These are phyloP conservation scores for Sphaeramia orbicularis DNA, from an alignment of 2,797 vertebrate species.

Conservation along the genomic window DNA sequence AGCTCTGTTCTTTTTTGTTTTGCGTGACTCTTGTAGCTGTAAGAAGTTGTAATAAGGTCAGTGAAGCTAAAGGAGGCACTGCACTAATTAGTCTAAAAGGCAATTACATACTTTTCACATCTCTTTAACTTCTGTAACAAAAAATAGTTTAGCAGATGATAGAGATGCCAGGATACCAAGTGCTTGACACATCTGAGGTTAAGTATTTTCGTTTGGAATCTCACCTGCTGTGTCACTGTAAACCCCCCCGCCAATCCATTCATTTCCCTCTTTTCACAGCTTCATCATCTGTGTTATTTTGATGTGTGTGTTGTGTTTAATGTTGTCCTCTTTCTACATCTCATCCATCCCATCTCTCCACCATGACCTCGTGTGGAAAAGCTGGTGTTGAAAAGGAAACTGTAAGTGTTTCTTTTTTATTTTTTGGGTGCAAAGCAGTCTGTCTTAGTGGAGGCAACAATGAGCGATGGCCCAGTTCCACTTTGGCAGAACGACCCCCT, in stretches of 20 bases:
- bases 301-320: constrained; percentile 33
- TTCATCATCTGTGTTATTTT: constrained; percentile 9
- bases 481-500: constrained; percentile 44
- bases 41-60: constrained; percentile 59
- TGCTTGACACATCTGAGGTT: constrained; percentile 5
- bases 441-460: background rate
- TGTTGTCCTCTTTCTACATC: constrained; percentile 44
- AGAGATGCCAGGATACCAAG: background rate
- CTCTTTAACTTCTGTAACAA: constrained; percentile 31
- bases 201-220: background rate
- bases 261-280: background rate
- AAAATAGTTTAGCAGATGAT: constrained; percentile 21
- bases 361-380: constrained; percentile 35
- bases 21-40: constrained; percentile 28
- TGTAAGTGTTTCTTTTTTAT: constrained; percentile 39
- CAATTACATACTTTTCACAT: constrained; percentile 59
- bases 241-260: too few relatives aligned
- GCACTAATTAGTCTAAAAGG: constrained; percentile 62
- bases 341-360: constrained; percentile 53
- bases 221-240: too few relatives aligned
- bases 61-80: constrained; percentile 56
- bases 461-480: constrained; percentile 56
- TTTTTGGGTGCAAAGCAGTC: background rate
- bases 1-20: constrained; percentile 10
- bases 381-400: constrained; percentile 44